phyloP scores from a whole-genome alignment of 2,888 invertebrate species.

The Eurois occulta region DNA sequence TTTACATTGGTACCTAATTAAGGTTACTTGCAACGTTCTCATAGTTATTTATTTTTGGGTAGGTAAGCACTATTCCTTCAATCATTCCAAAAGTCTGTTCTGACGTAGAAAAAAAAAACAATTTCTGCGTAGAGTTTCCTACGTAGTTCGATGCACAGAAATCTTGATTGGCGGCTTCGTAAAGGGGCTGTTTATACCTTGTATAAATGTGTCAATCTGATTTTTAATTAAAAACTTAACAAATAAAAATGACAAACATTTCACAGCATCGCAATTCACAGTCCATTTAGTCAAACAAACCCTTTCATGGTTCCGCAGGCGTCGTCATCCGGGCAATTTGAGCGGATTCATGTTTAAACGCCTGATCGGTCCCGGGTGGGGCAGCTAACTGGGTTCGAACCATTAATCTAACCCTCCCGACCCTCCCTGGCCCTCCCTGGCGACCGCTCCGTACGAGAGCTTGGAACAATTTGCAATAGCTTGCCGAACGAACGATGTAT shows the following conservation, averaged over 20 bases:
- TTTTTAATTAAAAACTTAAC: constrained; percentile 29
- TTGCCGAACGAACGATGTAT: constrained; percentile 74
- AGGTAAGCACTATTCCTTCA: not conserved
- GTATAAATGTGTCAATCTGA: not conserved
- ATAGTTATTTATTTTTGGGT: not conserved
- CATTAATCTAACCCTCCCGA: constrained; percentile 82
- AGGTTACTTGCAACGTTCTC: not conserved
- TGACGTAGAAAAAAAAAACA: not conserved
- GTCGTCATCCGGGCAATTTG: constrained; percentile 79
- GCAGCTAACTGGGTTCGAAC: constrained; percentile 71
- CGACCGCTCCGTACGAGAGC: constrained; percentile 55
- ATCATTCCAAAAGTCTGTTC: not conserved
- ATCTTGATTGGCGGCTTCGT: not conserved
- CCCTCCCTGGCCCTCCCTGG: constrained; percentile 66
- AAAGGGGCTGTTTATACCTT: not conserved
- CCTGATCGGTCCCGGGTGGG: constrained; percentile 84
- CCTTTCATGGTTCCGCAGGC: constrained; percentile 75
- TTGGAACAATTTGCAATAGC: constrained; percentile 75
- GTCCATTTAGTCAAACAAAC: constrained; percentile 68
- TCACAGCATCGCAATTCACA: constrained; percentile 38
- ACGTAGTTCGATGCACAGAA: not conserved
- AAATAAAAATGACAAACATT: constrained; percentile 30
- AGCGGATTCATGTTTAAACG: constrained; percentile 83
- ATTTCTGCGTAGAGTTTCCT: not conserved
- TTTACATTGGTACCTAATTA: not conserved